These are phyloP conservation scores for Campylorhamphus procurvoides DNA, from an alignment of 2,113 vertebrate species.

Conservation along the genomic window DNA sequence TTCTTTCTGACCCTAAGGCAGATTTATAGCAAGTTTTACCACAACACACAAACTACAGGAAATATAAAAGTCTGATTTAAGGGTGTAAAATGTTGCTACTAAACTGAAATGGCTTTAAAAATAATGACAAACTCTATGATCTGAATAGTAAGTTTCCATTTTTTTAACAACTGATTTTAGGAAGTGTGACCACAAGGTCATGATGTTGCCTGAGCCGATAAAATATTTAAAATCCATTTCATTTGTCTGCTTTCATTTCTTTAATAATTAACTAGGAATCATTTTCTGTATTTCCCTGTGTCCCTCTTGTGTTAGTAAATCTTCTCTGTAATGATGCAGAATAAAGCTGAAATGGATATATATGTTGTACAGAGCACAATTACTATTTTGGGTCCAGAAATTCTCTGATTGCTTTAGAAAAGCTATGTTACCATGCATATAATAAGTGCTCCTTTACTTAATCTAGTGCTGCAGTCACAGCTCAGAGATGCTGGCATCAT, in stretches of 20 bases:
- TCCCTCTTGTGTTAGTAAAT: neutral
- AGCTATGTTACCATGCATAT: neutral
- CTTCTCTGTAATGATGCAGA: neutral
- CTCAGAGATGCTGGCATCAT: neutral
- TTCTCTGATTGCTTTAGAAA: neutral
- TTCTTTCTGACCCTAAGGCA: neutral
- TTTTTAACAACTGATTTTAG: neutral
- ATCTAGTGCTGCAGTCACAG: neutral
- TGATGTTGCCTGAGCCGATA: neutral
- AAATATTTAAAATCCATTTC: constrained; percentile 58
- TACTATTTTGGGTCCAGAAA: neutral
- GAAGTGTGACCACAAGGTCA: neutral
- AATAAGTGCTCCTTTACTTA: neutral
- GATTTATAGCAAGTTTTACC: neutral
- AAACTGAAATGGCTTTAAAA: neutral
- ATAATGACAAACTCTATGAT: neutral
- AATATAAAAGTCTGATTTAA: neutral
- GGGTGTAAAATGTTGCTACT: neutral
- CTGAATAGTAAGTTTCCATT: neutral
- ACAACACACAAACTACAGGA: neutral
- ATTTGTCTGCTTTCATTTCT: constrained; percentile 19
- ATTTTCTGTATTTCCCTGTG: neutral
- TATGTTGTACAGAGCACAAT: neutral
- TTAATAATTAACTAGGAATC: constrained; percentile 33
- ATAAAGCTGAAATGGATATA: neutral